A percentile compares a stretch with the other conserved stretches of the same genome.
phyloP scores from a whole-genome alignment of 2,888 invertebrate genomes.

The Dynastes tityus region DNA sequence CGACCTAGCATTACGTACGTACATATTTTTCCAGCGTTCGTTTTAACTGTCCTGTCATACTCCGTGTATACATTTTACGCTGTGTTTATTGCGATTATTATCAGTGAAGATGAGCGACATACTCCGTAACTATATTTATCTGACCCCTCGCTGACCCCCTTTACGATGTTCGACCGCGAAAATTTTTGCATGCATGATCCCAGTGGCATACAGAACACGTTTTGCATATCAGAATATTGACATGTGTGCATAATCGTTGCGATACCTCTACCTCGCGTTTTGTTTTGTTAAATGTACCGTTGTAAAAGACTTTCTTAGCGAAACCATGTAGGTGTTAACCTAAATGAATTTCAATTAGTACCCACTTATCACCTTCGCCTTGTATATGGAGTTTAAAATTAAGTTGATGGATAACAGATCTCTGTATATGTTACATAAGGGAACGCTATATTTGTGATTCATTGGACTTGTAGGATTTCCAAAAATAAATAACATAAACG shows the following conservation, averaged over 20 bases:
- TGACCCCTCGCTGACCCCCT: constrained; percentile 1
- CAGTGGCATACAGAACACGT: neutral
- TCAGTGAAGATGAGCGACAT: neutral
- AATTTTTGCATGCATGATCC: neutral
- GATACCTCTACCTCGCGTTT: neutral
- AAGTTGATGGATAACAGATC: no score
- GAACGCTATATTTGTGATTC: no score
- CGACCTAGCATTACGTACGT: neutral
- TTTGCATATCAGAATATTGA: neutral
- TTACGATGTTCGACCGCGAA: neutral
- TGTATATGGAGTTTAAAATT: no score
- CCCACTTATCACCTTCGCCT: no score
- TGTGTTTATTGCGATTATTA: neutral
- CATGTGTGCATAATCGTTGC: neutral
- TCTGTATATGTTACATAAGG: no score
- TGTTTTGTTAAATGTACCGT: neutral
- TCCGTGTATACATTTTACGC: neutral
- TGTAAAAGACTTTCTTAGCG: neutral
- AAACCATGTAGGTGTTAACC: no score
- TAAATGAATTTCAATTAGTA: no score
- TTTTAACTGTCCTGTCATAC: constrained; percentile 9
- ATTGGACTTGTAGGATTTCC: no score
- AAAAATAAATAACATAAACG: no score
- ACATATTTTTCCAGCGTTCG: constrained; percentile 2
- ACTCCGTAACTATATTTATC: neutral